Evolutionary conservation across 2,797 vertebrate genomes (phyloP), one percentile per base, ranked within the genome.

Genomic region (Echiichthys vipera): DNA sequence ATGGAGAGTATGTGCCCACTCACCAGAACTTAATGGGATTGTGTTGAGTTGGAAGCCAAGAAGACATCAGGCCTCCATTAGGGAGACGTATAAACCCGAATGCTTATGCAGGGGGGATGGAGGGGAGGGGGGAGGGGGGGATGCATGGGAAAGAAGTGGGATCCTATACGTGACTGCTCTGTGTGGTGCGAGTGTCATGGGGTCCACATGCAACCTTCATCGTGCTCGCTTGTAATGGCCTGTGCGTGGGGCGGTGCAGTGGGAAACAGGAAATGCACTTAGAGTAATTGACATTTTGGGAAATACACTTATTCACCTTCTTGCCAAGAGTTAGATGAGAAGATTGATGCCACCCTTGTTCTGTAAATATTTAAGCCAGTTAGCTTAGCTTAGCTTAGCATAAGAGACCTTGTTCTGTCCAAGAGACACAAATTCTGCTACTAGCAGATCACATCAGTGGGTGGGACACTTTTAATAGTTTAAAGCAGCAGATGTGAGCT

Each of bases 51-150:
- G 72, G 65, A 84, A 78, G 91, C 92, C 91, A 92, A 92, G 77
- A 89, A 89, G 78, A 89, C 88, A 90, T 91, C 86, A 83, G 87
- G 78, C 84, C 84, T 91, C 85, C 92, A 92, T 94, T 92, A 93
- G 78, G 30, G 67, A 86, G 55, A 57, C 75, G 2, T 69, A 83
- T 84, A 87, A 92, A 75, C 24, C 73, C 55, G 75, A 76, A 72
- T 77, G 85, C 79, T 71, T 69, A 59, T 61, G 65, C 69, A 67
- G 63, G 58, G 36, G n/a, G n/a, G n/a, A n/a, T n/a, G n/a, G n/a
- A n/a, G n/a, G n/a, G n/a, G n/a, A n/a, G n/a, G n/a, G n/a, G n/a
- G 15, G 46, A 43, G 74, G 61, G 40, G 53, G 57, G 59, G 76
- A 50, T 54, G 27, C 74, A 70, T 62, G 78, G 43, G 74, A 68